Evolutionary conservation across 1,140 invertebrate genomes (phyloP).

Genomic region (Zaprionus ghesquierei): DNA sequence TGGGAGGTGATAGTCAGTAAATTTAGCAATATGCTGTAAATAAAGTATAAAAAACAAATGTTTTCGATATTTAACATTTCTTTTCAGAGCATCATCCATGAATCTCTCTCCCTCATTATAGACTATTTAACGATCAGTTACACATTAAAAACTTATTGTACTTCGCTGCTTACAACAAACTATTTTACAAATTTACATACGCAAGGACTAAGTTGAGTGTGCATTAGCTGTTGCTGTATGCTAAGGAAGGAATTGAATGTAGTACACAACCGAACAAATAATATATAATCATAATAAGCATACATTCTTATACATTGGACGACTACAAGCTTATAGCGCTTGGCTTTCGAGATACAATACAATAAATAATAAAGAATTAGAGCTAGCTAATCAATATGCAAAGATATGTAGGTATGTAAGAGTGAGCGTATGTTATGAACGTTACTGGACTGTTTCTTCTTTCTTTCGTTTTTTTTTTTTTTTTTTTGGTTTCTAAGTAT

Average conservation of each 20-base stretch:
- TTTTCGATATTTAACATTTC: conserved; percentile 50
- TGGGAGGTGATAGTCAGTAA: neutral
- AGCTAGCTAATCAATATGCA: conserved; percentile 67
- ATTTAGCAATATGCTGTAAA: neutral
- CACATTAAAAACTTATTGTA: conserved; percentile 76
- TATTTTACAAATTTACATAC: conserved; percentile 76
- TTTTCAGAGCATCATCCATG: conserved; percentile 56
- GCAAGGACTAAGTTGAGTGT: conserved; percentile 58
- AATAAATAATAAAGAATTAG: conserved; percentile 66
- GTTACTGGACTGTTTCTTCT: conserved; percentile 49
- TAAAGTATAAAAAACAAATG: conserved; percentile 17
- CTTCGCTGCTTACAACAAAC: conserved; percentile 80
- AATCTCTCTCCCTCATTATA: conserved; percentile 61
- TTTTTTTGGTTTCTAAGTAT: conserved; percentile 29
- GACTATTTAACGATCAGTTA: conserved; percentile 61
- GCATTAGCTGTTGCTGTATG: conserved; percentile 53
- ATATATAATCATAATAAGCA: conserved; percentile 30
- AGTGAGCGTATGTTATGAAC: conserved; percentile 47
- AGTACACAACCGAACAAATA: conserved; percentile 40
- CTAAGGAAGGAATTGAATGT: conserved; percentile 67
- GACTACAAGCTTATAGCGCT: conserved; percentile 50
- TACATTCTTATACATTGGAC: conserved; percentile 48
- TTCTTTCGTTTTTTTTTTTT: conserved; percentile 20
- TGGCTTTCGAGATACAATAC: neutral
- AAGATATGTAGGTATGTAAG: conserved; percentile 64